Conservation (phyloP, 1,140 invertebrate genomes). For the Geopemphigus sp. region DNA sequence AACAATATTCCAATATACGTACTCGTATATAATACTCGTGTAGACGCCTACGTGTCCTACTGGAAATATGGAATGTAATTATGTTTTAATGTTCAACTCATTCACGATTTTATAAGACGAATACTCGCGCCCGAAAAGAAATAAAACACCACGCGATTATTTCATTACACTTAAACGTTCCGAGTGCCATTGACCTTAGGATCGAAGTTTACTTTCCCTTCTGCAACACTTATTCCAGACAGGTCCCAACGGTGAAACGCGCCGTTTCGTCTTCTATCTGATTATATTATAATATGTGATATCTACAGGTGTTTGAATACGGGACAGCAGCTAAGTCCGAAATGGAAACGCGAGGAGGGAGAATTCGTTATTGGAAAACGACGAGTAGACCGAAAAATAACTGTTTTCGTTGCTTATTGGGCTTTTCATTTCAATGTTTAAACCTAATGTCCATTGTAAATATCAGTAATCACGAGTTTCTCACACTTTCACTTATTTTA, state of each 20-base stretch:
- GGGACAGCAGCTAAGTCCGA: neutral
- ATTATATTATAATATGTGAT: slow-evolving; percentile 5
- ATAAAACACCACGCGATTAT: slow-evolving; percentile 20
- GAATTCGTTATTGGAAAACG: neutral
- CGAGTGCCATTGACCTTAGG: slow-evolving; percentile 47
- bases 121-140: neutral
- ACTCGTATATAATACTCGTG: no score
- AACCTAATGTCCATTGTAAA: slow-evolving; percentile 28
- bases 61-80: neutral
- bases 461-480: slow-evolving; percentile 23
- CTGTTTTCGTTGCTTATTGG: neutral
- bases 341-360: neutral
- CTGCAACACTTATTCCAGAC: slow-evolving; percentile 44
- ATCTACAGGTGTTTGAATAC: neutral
- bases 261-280: slow-evolving; percentile 7
- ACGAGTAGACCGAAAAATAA: neutral
- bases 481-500: slow-evolving; percentile 48
- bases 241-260: slow-evolving; percentile 46
- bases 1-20: no score
- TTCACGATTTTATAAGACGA: neutral
- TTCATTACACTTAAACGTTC: slow-evolving; percentile 31
- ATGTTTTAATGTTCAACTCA: neutral
- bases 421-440: slow-evolving; percentile 27
- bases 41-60: neutral
- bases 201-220: slow-evolving; percentile 47